phyloP scores from a whole-genome alignment of 2,113 vertebrate species.

The Cyprinodon brontotheroides region DNA sequence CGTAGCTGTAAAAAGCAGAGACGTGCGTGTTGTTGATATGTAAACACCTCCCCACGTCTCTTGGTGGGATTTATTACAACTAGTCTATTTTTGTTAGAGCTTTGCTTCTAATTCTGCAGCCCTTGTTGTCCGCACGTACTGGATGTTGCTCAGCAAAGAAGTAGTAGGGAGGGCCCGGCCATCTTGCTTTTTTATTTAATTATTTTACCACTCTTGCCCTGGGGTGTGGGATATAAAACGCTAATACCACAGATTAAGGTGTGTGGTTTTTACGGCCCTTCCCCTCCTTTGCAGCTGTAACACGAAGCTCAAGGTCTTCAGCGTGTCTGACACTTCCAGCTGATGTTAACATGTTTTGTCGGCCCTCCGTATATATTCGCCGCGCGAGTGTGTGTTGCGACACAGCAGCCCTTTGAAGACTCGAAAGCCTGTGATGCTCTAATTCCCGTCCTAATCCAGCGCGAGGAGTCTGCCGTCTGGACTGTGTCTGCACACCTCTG shows the following conservation, averaged over 20 bases:
- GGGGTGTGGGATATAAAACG: constrained; percentile 64
- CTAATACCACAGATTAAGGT: constrained; percentile 79
- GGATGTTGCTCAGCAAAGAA: constrained; percentile 26
- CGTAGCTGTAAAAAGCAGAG: constrained; percentile 51
- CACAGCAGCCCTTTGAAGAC: constrained; percentile 62
- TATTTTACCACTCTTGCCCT: constrained; percentile 75
- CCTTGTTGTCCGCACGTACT: constrained; percentile 37
- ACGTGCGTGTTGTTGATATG: constrained; percentile 69
- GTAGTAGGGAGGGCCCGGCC: constrained; percentile 37
- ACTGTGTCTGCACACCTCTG: constrained; percentile 59
- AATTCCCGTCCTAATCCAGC: constrained; percentile 72
- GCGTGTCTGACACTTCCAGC: constrained; percentile 55
- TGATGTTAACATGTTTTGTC: constrained; percentile 74
- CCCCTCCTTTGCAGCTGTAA: constrained; percentile 61
- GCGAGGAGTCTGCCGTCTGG: constrained; percentile 60
- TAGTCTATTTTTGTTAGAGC: constrained; percentile 65
- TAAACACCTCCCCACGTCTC: constrained; percentile 66
- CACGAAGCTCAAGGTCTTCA: constrained; percentile 56
- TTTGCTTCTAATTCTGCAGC: constrained; percentile 45
- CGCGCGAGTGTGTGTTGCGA: constrained; percentile 58
- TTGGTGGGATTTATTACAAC: constrained; percentile 61
- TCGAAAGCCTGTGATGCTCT: constrained; percentile 59
- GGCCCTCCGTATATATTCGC: constrained; percentile 42
- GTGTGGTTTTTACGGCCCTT: constrained; percentile 70
- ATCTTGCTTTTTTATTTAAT: constrained; percentile 68